A percentile compares a stretch with the other conserved stretches of the same genome.
These are phyloP conservation scores for Rhopalosiphum nymphaeae DNA, from an alignment of 2,888 invertebrate genomes.

Conservation along the genomic window DNA sequence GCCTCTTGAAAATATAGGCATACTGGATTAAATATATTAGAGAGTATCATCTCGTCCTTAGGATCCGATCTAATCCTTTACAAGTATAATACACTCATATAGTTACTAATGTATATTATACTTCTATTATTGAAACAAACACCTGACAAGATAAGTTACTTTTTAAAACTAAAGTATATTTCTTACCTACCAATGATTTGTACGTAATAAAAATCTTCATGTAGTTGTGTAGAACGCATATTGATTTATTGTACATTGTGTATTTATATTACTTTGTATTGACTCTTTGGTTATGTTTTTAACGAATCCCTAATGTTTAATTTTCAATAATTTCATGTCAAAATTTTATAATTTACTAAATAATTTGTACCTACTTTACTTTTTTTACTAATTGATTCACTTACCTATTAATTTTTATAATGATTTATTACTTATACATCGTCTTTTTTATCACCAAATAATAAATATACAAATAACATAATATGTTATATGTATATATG, in stretches of 20 bases:
- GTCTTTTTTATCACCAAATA: neutral
- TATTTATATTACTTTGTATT: neutral
- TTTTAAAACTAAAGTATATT: neutral
- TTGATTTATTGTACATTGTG: neutral
- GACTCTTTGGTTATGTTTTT: neutral
- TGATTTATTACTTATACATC: neutral
- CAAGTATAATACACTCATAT: constrained; percentile 36
- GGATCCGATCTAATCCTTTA: constrained; percentile 50
- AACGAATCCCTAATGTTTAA: neutral
- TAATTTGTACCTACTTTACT: neutral
- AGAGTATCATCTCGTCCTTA: constrained; percentile 37
- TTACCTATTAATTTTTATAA: neutral
- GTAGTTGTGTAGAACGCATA: neutral
- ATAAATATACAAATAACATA: neutral
- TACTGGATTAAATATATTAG: constrained; percentile 16
- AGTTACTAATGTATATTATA: neutral
- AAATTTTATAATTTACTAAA: neutral
- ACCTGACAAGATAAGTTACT: constrained; percentile 17
- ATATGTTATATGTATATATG: too few relatives aligned
- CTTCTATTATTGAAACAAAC: neutral
- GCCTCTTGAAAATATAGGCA: constrained; percentile 30
- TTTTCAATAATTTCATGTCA: neutral
- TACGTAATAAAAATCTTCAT: neutral
- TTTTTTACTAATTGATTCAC: neutral
- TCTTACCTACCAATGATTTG: constrained; percentile 1